Conservation (phyloP, 2,888 invertebrate genomes). For the Apomyelois bistriatella region DNA sequence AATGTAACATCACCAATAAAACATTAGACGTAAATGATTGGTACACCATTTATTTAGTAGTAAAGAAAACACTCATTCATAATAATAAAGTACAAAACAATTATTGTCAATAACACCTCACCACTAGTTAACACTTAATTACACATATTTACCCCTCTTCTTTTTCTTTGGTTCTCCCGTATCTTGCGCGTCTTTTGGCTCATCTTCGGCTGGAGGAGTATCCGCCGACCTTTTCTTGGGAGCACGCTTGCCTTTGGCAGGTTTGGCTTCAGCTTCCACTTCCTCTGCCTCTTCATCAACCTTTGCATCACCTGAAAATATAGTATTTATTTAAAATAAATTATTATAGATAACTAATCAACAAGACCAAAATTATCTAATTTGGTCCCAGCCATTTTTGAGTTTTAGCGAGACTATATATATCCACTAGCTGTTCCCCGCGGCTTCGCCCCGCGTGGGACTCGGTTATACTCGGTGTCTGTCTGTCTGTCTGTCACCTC, state of each 20-base stretch:
- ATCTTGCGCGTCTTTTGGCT: constrained; percentile 45
- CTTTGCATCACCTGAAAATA: constrained; percentile 45
- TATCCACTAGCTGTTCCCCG: no score
- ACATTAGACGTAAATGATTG: constrained; percentile 56
- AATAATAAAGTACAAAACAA: constrained; percentile 49
- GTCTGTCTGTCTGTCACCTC: no score
- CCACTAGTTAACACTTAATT: constrained; percentile 32
- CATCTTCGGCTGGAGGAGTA: constrained; percentile 38
- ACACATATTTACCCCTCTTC: constrained; percentile 71
- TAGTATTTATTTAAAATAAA: not conserved
- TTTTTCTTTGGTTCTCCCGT: constrained; percentile 53
- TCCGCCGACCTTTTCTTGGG: constrained; percentile 50
- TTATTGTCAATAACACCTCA: constrained; percentile 41
- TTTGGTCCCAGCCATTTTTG: no score
- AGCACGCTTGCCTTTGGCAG: constrained; percentile 56
- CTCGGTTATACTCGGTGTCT: no score
- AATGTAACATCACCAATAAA: constrained; percentile 43
- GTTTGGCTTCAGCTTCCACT: constrained; percentile 48
- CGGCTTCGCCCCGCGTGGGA: no score
- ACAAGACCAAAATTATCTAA: no score
- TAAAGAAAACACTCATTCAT: constrained; percentile 60
- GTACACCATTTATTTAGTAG: constrained; percentile 65
- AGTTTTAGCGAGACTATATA: no score
- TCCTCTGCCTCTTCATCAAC: constrained; percentile 49
- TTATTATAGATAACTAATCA: no score